Evolutionary conservation across 2,888 invertebrate species (phyloP).

Genomic region (Plemyria rubiginata): DNA sequence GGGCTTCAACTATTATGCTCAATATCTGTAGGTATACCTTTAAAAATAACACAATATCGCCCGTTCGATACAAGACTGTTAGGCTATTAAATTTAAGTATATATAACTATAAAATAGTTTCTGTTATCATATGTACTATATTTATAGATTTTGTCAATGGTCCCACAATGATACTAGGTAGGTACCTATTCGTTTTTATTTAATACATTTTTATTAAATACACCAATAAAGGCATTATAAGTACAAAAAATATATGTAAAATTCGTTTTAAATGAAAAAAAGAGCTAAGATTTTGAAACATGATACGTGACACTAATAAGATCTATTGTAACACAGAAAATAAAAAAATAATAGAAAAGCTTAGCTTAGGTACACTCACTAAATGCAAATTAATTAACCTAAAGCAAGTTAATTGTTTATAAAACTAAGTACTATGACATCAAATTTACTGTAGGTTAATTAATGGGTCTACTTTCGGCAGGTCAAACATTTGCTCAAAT

Average conservation of each 20-base stretch:
- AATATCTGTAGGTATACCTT: too few relatives aligned
- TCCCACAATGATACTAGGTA: slow-evolving; percentile 44
- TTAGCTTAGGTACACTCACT: slow-evolving; percentile 35
- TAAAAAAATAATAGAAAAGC: slow-evolving; percentile 35
- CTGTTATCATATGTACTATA: slow-evolving; percentile 23
- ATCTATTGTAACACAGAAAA: slow-evolving; percentile 31
- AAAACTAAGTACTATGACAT: slow-evolving; percentile 3
- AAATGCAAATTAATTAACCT: slow-evolving; percentile 36
- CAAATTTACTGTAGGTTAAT: not conserved
- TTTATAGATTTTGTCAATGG: slow-evolving; percentile 42
- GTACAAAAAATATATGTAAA: slow-evolving; percentile 26
- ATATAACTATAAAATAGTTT: slow-evolving; percentile 10
- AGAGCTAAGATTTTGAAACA: slow-evolving; percentile 1
- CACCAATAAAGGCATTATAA: not conserved
- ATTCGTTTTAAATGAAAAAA: slow-evolving; percentile 2
- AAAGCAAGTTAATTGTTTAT: not conserved
- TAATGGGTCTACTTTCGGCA: not conserved
- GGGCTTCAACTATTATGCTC: slow-evolving; percentile 7
- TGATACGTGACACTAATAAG: not conserved
- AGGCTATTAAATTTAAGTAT: not conserved
- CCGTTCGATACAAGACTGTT: not conserved
- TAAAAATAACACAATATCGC: not conserved
- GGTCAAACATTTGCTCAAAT: slow-evolving; percentile 13
- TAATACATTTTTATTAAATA: slow-evolving; percentile 44
- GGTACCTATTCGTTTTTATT: too few relatives aligned